Evolutionary conservation across 2,797 vertebrate species (phyloP).

Genomic region (Tiaroga cobitis): DNA sequence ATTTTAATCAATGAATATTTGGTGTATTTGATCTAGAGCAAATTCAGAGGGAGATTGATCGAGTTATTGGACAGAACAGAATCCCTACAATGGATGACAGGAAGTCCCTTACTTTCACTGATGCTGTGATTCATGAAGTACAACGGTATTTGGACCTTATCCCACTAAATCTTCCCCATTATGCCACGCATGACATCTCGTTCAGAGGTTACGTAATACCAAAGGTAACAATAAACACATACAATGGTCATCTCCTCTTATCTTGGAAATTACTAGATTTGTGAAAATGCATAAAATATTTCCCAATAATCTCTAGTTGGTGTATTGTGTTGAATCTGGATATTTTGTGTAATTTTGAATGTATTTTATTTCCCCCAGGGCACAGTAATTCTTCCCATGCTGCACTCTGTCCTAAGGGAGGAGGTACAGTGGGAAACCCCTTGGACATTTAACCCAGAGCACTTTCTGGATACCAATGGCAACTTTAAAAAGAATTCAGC

Average conservation of each 20-base stretch:
- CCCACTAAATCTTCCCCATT: slow-evolving; percentile 73
- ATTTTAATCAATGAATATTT: not conserved
- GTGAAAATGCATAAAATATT: not conserved
- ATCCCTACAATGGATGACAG: slow-evolving; percentile 70
- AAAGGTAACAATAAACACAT: slow-evolving; percentile 62
- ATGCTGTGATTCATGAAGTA: slow-evolving; percentile 79
- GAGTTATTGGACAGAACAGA: slow-evolving; percentile 66
- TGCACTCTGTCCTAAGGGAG: slow-evolving; percentile 76
- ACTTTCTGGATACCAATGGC: slow-evolving; percentile 74
- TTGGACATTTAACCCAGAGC: slow-evolving; percentile 71
- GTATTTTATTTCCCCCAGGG: slow-evolving; percentile 53
- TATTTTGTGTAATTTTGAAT: not conserved
- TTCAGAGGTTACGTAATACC: slow-evolving; percentile 75
- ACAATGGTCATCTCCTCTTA: not conserved
- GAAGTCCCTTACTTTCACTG: slow-evolving; percentile 78
- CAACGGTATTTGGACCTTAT: slow-evolving; percentile 74
- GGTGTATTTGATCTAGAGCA: slow-evolving; percentile 63
- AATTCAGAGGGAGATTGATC: slow-evolving; percentile 75
- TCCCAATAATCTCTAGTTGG: not conserved
- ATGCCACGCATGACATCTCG: slow-evolving; percentile 65
- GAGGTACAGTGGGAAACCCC: slow-evolving; percentile 70
- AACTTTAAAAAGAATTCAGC: slow-evolving; percentile 76
- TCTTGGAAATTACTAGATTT: not conserved
- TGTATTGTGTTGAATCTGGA: not conserved
- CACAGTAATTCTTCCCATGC: slow-evolving; percentile 71